Base-by-base conservation (phyloP, 2,888 invertebrate genomes). In the Hypercompe scribonia region DNA sequence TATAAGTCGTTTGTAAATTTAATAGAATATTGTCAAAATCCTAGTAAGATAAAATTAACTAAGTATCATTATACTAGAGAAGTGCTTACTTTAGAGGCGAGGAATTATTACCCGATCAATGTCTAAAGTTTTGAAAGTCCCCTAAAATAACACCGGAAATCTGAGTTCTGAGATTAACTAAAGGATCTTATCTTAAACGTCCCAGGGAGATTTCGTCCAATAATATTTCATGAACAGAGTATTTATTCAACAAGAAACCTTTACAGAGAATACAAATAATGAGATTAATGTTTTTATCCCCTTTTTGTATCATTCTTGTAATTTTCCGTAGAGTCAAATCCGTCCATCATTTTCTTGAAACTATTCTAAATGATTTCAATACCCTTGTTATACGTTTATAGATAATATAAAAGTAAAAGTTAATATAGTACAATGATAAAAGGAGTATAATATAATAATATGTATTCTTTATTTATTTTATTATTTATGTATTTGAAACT, bases 121-220 rank as follows among this genome's bases (percentile, higher is more conserved):
- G 73, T 28, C 13, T 13, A 11, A 74, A 80, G 70, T 78, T 81
- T 67, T 58, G 39, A 18, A 66, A 75, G 65, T 76, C 70, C 58
- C 71, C 73, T 80, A 65, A 78, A 81, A 77, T 76, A 83, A 75
- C 71, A 75, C 65, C 28, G 54, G 72, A 71, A 82, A 72, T 80
- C 78, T 72, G n/a, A 70, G 5, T 66, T 71, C 65, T 72, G 11
- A 74, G 75, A 80, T 77, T 74, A 77, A 61, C 46, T 65, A 76
- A 58, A 39, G 69, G 77, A 71, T 71, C 66, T 67, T 80, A 75
- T 75, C 69, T 50, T 24, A 76, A 75, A 36, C 68, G 75, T 68
- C 71, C 21, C 24, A 33, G 46, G 54, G 61, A 75, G 76, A 81
- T 80, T 75, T 81, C 65, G 72, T n/a, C 39, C 70, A 77, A 78